Evolutionary conservation across 2,888 invertebrate species (phyloP).

Genomic region (Ormyrus labotus): DNA sequence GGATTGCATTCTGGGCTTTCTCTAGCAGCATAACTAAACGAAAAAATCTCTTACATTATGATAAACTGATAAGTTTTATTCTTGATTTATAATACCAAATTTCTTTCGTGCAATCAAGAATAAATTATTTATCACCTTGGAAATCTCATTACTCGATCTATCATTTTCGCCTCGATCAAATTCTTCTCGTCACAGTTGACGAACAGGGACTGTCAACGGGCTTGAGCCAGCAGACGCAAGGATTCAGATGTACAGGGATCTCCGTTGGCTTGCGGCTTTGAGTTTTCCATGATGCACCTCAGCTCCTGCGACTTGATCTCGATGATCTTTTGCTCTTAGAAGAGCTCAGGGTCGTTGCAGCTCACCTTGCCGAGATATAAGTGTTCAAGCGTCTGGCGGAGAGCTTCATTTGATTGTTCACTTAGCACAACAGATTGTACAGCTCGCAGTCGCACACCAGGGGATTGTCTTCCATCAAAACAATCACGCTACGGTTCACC

Average conservation of each 20-base stretch:
- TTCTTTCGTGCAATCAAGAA: too few relatives aligned
- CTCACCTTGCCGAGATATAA: constrained; percentile 73
- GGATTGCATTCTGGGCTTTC: constrained; percentile 84
- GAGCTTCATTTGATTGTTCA: constrained; percentile 74
- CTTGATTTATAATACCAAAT: too few relatives aligned
- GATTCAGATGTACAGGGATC: constrained; percentile 35
- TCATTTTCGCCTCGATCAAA: constrained; percentile 82
- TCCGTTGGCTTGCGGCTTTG: constrained; percentile 19
- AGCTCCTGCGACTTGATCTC: constrained; percentile 75
- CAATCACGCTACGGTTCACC: constrained; percentile 63
- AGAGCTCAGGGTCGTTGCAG: constrained; percentile 74
- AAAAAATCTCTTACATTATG: constrained; percentile 1
- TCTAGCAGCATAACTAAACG: constrained; percentile 88
- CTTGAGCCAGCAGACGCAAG: constrained; percentile 77
- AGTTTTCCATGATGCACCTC: constrained; percentile 73
- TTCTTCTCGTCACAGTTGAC: constrained; percentile 78
- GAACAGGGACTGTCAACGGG: constrained; percentile 75
- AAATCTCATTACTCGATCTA: constrained; percentile 88
- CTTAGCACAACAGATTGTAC: constrained; percentile 77
- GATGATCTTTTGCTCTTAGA: constrained; percentile 58
- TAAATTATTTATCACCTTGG: constrained; percentile 78
- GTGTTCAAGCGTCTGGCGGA: constrained; percentile 69
- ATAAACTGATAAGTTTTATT: too few relatives aligned
- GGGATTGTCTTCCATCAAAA: constrained; percentile 79
- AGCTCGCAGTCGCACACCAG: constrained; percentile 80